Evolutionary conservation across 1,140 invertebrate species (phyloP).

Genomic region (Anastrepha ludens): DNA sequence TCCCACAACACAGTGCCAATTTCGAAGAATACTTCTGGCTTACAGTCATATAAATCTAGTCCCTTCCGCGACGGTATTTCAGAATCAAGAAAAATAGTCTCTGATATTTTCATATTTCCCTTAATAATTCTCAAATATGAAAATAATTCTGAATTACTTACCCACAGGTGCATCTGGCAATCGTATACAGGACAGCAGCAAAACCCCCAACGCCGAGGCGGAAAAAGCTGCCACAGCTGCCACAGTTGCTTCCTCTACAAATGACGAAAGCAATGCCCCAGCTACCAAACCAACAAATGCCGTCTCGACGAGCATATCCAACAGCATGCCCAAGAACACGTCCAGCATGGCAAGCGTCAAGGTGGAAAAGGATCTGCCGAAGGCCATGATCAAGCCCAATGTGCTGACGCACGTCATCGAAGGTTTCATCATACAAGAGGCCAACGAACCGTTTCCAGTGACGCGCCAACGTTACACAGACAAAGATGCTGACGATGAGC

Average conservation of each 20-base stretch:
- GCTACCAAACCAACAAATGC: conserved; percentile 40
- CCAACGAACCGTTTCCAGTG: conserved; percentile 91
- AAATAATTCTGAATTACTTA: not conserved
- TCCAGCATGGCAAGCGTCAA: conserved; percentile 63
- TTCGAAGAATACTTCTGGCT: no score
- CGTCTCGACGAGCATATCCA: not conserved
- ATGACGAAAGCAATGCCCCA: conserved; percentile 32
- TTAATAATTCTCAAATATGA: no score
- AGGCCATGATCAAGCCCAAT: conserved; percentile 96
- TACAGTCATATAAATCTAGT: no score
- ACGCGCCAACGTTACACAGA: conserved; percentile 77
- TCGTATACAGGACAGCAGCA: not conserved
- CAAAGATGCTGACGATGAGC: conserved; percentile 81
- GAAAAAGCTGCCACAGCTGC: conserved; percentile 23
- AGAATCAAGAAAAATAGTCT: no score
- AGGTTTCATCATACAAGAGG: conserved; percentile 97
- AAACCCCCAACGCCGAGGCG: not conserved
- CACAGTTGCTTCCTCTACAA: not conserved
- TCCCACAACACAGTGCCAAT: no score
- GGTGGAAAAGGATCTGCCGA: conserved; percentile 84
- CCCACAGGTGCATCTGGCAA: not conserved
- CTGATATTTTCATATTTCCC: no score
- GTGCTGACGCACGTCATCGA: conserved; percentile 97
- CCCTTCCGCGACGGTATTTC: no score
- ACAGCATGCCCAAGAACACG: conserved; percentile 53